Conservation (phyloP, 2,113 vertebrate genomes). For the Ochotona princeps region DNA sequence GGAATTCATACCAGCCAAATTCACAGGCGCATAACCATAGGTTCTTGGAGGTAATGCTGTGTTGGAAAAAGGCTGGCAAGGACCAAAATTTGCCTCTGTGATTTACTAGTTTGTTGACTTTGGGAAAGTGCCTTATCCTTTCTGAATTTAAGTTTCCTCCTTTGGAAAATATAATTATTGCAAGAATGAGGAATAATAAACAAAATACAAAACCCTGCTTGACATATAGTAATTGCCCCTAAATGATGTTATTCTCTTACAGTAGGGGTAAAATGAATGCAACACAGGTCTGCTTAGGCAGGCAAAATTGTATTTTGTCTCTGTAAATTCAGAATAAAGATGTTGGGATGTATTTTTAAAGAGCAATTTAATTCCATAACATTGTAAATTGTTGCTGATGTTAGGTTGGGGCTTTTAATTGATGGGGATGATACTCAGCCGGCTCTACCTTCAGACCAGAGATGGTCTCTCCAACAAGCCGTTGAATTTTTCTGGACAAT, state of each 20-base stretch:
- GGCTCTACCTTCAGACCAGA: no score
- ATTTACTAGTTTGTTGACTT: not conserved
- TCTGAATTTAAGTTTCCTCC: not conserved
- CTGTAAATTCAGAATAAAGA: not conserved
- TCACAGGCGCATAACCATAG: not conserved
- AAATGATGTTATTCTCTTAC: not conserved
- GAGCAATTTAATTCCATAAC: no score
- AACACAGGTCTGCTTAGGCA: not conserved
- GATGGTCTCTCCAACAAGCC: no score
- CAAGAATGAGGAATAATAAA: not conserved
- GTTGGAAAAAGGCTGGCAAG: not conserved
- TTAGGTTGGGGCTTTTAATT: no score
- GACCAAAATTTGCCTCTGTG: not conserved
- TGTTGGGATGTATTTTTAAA: not conserved
- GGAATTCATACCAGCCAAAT: not conserved
- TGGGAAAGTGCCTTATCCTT: not conserved
- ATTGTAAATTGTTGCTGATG: no score
- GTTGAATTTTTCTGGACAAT: no score
- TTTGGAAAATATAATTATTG: conserved; percentile 3
- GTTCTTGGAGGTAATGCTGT: rapidly evolving
- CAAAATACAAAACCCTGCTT: not conserved
- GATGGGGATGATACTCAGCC: no score
- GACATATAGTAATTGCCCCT: not conserved
- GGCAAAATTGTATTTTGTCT: not conserved
- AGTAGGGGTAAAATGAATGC: not conserved